Base-by-base conservation (phyloP, 2,797 vertebrate species). In the Acrocephalus scirpaceus region DNA sequence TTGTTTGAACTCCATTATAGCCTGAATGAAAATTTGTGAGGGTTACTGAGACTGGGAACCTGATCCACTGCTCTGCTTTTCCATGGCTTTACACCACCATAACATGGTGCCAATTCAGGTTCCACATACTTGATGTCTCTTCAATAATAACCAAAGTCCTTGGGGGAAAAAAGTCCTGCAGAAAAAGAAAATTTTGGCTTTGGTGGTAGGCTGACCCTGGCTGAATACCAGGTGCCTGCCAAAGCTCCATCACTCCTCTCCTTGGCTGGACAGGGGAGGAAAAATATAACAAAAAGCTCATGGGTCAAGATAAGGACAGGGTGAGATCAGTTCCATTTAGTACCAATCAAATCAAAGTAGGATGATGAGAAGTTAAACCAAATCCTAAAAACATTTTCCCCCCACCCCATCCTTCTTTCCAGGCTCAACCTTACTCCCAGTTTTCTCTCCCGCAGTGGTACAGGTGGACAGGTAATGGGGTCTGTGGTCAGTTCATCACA, bases 381-480 rank as follows among this genome's bases (percentile, higher is more conserved):
- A 79, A 66, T 45, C 23, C 56, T 75, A 36, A 38, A 79, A 26
- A 10, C 13, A 23, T 15, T 30, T 50, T 2, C 1, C 13, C 16
- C 7, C 5, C 26, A n/a, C 48, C 5, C 6, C 11, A 36, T 38
- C 14, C 11, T 56, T 83, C 19, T 40, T 91, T 50, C 29, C 2
- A 9, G 42, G 17, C 45, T 78, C 42, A 74, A 13, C 13, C 38
- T 58, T 34, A 40, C 10, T 75, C 29, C 4, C 0, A 0, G 15
- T 71, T 29, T 82, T 79, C 29, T 66, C 11, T 16, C 7, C 13
- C 0, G 5, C 13, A 10, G 51, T 7, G 10, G 73, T 0, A 0
- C 62, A 70, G 34, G 18, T 10, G 36, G 9, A 27, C 9, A 12
- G 26, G n/a, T 56, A 66, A 61, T 16, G 36, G 23, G 6, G 13